Evolutionary conservation across 2,113 vertebrate species (phyloP).

Genomic region (Sapayoa aenigma): DNA sequence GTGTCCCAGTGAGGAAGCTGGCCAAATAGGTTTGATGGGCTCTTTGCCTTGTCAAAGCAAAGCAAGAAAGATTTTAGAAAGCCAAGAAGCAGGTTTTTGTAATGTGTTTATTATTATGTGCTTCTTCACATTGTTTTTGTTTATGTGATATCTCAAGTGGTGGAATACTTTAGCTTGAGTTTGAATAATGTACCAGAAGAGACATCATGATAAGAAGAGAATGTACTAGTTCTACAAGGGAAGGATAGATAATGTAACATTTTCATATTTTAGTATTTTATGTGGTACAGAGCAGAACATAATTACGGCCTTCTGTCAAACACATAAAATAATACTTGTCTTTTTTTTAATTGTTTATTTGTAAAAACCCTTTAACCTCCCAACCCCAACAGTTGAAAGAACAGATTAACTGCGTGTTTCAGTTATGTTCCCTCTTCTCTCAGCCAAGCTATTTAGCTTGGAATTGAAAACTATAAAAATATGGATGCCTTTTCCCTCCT

Average conservation of each 20-base stretch:
- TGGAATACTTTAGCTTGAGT: background rate
- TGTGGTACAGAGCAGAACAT: background rate
- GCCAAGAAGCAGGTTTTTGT: background rate
- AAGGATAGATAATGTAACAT: background rate
- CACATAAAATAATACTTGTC: background rate
- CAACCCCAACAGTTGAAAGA: background rate
- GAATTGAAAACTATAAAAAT: conserved; percentile 6
- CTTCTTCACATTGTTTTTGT: background rate
- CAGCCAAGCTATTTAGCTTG: conserved; percentile 1
- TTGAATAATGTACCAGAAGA: conserved; percentile 23
- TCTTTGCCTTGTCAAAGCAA: background rate
- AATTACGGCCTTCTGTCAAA: conserved; percentile 45
- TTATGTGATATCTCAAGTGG: background rate
- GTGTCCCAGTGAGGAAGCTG: background rate
- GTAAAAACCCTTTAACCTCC: conserved; percentile 14
- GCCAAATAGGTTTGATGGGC: background rate
- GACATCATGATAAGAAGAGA: conserved; percentile 13
- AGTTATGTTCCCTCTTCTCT: background rate
- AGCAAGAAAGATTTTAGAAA: background rate
- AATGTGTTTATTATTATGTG: background rate
- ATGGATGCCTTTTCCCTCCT: background rate
- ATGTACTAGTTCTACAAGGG: conserved; percentile 16
- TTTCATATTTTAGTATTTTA: conserved; percentile 8
- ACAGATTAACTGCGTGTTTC: conserved; percentile 26
- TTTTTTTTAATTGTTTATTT: conserved; percentile 4